Conservation (phyloP, 1,140 invertebrate species). For the Drosophila hydei region DNA sequence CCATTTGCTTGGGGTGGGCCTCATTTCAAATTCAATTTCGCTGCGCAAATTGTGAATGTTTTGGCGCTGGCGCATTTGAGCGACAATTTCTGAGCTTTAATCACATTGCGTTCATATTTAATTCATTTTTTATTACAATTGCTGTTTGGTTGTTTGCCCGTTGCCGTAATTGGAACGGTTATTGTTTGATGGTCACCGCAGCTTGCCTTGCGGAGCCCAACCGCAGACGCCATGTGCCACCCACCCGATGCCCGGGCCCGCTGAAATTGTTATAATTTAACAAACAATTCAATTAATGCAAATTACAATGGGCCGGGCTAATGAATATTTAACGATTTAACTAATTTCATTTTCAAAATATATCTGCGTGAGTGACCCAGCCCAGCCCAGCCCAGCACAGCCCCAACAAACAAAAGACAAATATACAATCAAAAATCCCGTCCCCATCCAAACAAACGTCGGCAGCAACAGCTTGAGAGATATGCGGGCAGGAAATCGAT, state of each 20-base stretch:
- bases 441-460: not conserved
- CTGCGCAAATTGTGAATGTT: conserved; percentile 53
- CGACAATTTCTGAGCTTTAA: conserved; percentile 53
- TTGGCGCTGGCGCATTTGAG: conserved; percentile 29
- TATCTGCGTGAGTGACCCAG: not conserved
- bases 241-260: not conserved
- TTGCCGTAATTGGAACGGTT: conserved; percentile 51
- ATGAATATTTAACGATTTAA: conserved; percentile 79
- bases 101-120: conserved; percentile 69
- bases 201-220: not conserved
- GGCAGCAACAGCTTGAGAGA: conserved; percentile 11
- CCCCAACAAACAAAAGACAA: not conserved
- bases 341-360: conserved; percentile 79
- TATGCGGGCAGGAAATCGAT: conserved; percentile 38
- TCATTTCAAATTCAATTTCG: conserved; percentile 75
- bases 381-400: not conserved
- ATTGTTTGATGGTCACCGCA: conserved; percentile 43
- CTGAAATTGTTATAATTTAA: conserved; percentile 72
- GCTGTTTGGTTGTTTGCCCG: conserved; percentile 52
- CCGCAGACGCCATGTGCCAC: not conserved
- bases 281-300: conserved; percentile 81
- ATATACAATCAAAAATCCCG: not conserved
- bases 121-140: conserved; percentile 80
- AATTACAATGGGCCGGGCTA: conserved; percentile 68
- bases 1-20: conserved; percentile 8